Evolutionary conservation across 2,888 invertebrate genomes (phyloP), one percentile per base, ranked within the genome.

Genomic region (Ormyrus labotus): DNA sequence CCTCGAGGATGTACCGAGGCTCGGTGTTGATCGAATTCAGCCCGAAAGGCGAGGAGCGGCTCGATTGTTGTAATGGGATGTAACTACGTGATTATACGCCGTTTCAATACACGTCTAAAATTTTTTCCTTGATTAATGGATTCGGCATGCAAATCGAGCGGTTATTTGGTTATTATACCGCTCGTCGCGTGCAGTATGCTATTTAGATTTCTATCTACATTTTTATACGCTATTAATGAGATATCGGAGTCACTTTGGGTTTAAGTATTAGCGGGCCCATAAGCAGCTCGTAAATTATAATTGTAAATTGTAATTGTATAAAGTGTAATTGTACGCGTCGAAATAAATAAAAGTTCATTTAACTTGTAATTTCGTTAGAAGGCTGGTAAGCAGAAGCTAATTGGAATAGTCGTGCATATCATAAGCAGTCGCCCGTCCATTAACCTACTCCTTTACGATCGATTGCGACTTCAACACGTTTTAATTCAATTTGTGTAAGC

Each of bases 401-500:
- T 34, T 34, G 34, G 34, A 34, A 34, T 2, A 34, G 34, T 34
- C 34, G 34, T 34, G 60, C 70, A n/a, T 60, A 61, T 34, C 34
- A 61, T 61, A 19, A 71, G 51, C 57, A 6, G 3, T 4, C 45
- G 6, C 51, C 60, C 47, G 51, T 65, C 13, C 34, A 69, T 60
- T 60, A 60, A 71, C 60, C 50, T 19, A 13, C 34, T 70, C 13
- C 11, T 8, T 13, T 53, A 55, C 51, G 48, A 75, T 75, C 75
- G 68, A 75, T 68, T 10, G 75, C 51, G 60, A 68, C 65, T 13
- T 68, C 76, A 63, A 67, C 65, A 4, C 34, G n/a, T 76, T 76
- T 78, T 78, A 67, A 70, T 71, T 78, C 71, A 57, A 71, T 78
- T 71, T 64, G 47, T 51, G 19, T n/a, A 45, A 69, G 6, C 76